Base-by-base conservation (phyloP, 2,797 vertebrate genomes). In the Danio albolineatus region DNA sequence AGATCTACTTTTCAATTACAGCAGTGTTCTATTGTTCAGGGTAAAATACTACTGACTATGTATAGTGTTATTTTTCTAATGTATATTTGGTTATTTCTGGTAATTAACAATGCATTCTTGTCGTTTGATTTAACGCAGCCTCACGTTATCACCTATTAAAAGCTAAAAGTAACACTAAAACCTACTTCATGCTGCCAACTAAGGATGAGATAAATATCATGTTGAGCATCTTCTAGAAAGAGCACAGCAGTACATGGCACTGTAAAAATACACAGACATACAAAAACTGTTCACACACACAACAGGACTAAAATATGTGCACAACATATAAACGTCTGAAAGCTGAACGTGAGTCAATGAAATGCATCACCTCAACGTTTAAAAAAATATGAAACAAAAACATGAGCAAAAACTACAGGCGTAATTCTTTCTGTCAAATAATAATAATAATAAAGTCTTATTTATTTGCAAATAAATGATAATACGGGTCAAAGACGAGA, bases 241-340 rank as follows among this genome's bases (percentile, higher is more conserved):
- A 57, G 39, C 64, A 67, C 41, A 67, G 64, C 41, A 76, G 51
- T 65, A 76, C 60, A 67, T 59, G 53, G 43, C 51, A 67, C 62
- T 39, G 28, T 36, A 38, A 36, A 54, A 36, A 66, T 17, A 6
- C 62, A 65, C 39, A 77, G 51, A 7, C 73, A 53, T 46, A 44
- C 17, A 44, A 57, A 72, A 69, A 56, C 13, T 43, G 0, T 28
- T 53, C 21, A 19, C 21, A 46, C 39, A 56, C 62, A 76, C 5
- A 19, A n/a, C 13, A 14, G 7, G 8, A 66, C 17, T 41, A 51
- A 64, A 51, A 44, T 39, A 46, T 44, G 9, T 38, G 66, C 7
- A 66, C 1, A 28, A 3, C 48, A 61, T 14, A 54, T 13, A 39
- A 17, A 66, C 28, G 13, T 38, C 65, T 51, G 65, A 28, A 38